A percentile compares a stretch with the other conserved stretches of the same genome.
Conservation (phyloP, 2,113 vertebrate genomes). For the Scortum barcoo region DNA sequence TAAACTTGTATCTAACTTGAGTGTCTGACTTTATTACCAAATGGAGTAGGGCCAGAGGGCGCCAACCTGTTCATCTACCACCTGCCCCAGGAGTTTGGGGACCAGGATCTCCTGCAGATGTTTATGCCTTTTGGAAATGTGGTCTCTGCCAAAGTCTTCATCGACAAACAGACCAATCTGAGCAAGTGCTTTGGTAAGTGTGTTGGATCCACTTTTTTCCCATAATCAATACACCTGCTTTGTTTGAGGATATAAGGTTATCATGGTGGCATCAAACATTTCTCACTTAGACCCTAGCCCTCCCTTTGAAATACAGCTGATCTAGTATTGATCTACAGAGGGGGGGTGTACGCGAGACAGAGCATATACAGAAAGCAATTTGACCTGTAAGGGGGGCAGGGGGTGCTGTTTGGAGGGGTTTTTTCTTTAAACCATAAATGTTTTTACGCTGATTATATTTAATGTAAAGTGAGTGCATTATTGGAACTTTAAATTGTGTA, state of each 20-base stretch:
- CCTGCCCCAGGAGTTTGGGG: conserved; percentile 98
- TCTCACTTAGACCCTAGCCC: background rate
- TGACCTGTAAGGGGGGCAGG: too few species aligned
- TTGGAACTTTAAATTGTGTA: too few species aligned
- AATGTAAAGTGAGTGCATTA: too few species aligned
- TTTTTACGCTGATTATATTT: background rate
- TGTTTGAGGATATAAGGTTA: background rate
- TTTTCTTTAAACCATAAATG: background rate
- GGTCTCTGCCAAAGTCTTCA: conserved; percentile 99
- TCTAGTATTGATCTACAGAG: background rate
- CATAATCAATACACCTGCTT: background rate
- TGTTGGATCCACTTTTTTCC: background rate
- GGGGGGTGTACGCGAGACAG: too few species aligned
- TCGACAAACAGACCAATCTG: conserved; percentile 99
- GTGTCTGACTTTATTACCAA: conserved; percentile 51
- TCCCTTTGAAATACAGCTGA: background rate
- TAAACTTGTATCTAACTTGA: conserved; percentile 48
- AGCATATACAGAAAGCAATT: too few species aligned
- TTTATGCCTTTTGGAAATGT: conserved; percentile 99
- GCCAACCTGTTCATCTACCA: conserved; percentile 99
- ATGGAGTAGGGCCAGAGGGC: conserved; percentile 94
- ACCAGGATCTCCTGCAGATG: conserved; percentile 99
- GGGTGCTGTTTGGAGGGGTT: too few species aligned
- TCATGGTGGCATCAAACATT: background rate
- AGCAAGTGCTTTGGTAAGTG: conserved; percentile 99